A percentile compares a stretch with the other conserved stretches of the same genome.
These are phyloP conservation scores for Anadara kagoshimensis DNA, from an alignment of 1,140 invertebrate species.

Conservation along the genomic window DNA sequence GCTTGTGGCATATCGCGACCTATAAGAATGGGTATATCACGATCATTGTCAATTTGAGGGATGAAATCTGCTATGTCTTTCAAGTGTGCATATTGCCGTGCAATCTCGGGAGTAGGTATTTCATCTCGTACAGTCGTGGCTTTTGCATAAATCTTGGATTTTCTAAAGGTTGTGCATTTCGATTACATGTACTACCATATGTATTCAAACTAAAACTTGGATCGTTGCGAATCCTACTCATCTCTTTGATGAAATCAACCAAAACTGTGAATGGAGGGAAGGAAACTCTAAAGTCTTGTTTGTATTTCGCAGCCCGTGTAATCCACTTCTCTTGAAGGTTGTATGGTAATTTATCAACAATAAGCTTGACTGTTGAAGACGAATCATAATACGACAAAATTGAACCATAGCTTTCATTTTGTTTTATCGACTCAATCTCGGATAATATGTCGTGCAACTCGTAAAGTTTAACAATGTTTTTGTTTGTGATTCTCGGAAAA, in stretches of 20 bases:
- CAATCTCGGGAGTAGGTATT: conserved; percentile 14
- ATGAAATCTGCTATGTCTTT: conserved; percentile 2
- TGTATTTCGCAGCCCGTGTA: conserved; percentile 11
- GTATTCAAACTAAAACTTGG: conserved; percentile 24
- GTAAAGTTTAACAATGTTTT: conserved; percentile 23
- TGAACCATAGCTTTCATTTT: conserved; percentile 2
- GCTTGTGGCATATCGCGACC: conserved; percentile 28
- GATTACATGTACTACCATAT: background rate
- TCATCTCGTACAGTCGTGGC: conserved; percentile 8
- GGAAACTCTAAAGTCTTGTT: conserved; percentile 6
- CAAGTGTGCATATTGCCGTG: conserved; percentile 7
- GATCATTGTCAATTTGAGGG: conserved; percentile 1
- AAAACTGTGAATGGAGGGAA: conserved; percentile 28
- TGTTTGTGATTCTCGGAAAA: conserved; percentile 21
- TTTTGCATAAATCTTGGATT: conserved; percentile 18
- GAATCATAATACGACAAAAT: conserved; percentile 31
- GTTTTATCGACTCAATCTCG: conserved; percentile 21
- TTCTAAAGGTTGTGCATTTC: background rate
- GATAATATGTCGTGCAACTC: conserved; percentile 15
- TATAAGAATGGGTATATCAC: conserved; percentile 6
- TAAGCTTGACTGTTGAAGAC: conserved; percentile 16
- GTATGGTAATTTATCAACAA: conserved; percentile 28
- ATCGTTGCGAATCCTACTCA: conserved; percentile 28
- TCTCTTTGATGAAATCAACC: conserved; percentile 9
- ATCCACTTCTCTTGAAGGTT: conserved; percentile 36